phyloP scores from a whole-genome alignment of 1,140 invertebrate species.

The Camponotus vicinus region DNA sequence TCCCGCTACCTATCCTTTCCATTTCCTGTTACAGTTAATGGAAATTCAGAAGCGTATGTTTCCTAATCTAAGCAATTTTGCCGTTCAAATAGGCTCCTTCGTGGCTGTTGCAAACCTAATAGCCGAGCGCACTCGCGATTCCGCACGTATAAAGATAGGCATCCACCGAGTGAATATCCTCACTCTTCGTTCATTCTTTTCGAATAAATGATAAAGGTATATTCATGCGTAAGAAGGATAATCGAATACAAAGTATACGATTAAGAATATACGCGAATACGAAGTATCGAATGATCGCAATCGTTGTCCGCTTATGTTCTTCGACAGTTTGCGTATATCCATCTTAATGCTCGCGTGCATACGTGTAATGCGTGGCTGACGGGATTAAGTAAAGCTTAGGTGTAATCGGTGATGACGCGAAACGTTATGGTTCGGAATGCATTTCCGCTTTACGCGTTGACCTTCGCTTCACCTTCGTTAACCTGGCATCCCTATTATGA shows the following conservation, averaged over 20 bases:
- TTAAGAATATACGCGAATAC: neutral
- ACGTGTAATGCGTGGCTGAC: conserved; percentile 29
- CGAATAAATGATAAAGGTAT: neutral
- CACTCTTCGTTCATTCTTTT: neutral
- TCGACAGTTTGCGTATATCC: neutral
- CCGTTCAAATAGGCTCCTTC: conserved; percentile 73
- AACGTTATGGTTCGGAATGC: conserved; percentile 69
- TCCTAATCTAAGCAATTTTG: conserved; percentile 83
- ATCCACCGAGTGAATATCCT: neutral
- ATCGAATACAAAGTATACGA: no score
- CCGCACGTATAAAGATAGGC: conserved; percentile 37
- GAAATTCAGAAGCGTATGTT: conserved; percentile 83
- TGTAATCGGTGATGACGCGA: conserved; percentile 60
- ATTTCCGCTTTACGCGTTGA: conserved; percentile 66
- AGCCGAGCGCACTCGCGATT: neutral
- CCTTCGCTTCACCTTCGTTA: neutral
- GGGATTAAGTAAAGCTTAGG: conserved; percentile 65
- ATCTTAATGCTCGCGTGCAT: conserved; percentile 21
- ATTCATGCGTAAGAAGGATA: neutral
- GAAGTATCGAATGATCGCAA: neutral
- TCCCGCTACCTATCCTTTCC: conserved; percentile 70
- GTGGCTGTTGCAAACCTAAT: conserved; percentile 39
- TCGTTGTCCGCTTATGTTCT: neutral
- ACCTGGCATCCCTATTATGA: no score
- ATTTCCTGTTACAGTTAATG: conserved; percentile 85